Conservation (phyloP, 2,797 vertebrate species). For the Setipinna tenuifilis region DNA sequence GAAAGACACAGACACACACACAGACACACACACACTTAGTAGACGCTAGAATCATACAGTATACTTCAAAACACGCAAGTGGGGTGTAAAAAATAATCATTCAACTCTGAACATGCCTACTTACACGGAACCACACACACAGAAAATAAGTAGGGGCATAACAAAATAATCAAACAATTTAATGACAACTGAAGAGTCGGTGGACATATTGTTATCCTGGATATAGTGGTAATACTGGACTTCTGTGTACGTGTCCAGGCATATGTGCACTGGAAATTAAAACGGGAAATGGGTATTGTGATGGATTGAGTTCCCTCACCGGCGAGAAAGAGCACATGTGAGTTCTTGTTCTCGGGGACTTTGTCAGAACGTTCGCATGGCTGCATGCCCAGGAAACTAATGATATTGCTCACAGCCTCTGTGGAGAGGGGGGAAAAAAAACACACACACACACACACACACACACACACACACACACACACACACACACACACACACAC, state of each 20-base stretch:
- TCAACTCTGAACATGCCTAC: too few species aligned
- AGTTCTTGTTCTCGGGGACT: constrained; percentile 97
- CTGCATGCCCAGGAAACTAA: constrained; percentile 97
- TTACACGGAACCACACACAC: too few species aligned
- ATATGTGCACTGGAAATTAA: not conserved
- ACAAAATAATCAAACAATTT: too few species aligned
- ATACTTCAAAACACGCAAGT: not conserved
- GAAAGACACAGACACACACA: not conserved
- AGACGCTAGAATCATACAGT: not conserved
- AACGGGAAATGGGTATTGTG: not conserved
- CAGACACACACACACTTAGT: not conserved
- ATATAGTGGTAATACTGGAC: not conserved
- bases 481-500: too few species aligned
- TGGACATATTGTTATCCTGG: too few species aligned
- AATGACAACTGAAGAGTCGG: too few species aligned
- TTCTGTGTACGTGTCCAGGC: too few species aligned
- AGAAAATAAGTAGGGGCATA: too few species aligned
- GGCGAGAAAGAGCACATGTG: constrained; percentile 90
- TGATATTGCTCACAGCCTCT: constrained; percentile 96
- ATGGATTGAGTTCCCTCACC: constrained; percentile 72
- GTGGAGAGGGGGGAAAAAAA: constrained; percentile 42
- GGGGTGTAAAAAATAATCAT: not conserved
- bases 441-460: not conserved
- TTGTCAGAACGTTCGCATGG: constrained; percentile 96
- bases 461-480: not conserved